A percentile compares a stretch with the other conserved stretches of the same genome.
Evolutionary conservation across 1,140 invertebrate genomes (phyloP).

Genomic region (Zaprionus ornatus): DNA sequence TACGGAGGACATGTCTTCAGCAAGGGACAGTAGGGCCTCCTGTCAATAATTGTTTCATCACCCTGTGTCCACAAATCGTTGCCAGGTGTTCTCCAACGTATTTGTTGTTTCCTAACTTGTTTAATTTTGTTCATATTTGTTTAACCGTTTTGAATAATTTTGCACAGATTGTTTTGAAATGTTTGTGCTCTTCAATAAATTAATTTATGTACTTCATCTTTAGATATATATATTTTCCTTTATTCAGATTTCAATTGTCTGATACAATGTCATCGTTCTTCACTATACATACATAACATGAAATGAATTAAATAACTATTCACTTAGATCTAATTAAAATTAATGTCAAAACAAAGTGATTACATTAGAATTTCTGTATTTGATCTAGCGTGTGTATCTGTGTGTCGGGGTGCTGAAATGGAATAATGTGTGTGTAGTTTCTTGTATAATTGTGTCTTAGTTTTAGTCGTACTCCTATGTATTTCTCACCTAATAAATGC

Average conservation of each 20-base stretch:
- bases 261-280: constrained; percentile 42
- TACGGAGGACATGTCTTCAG: neutral
- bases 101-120: neutral
- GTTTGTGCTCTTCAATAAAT: neutral
- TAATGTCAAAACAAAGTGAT: constrained; percentile 45
- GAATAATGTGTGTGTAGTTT: constrained; percentile 8
- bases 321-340: constrained; percentile 48
- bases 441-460: neutral
- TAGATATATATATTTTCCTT: constrained; percentile 38
- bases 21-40: neutral
- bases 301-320: constrained; percentile 65
- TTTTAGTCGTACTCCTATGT: constrained; percentile 19
- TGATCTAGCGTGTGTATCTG: constrained; percentile 43
- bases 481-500: constrained; percentile 29
- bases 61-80: constrained; percentile 13
- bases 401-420: constrained; percentile 21
- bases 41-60: neutral
- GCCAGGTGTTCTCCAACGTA: neutral
- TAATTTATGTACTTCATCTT: neutral
- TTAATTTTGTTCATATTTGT: neutral
- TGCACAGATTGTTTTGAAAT: neutral
- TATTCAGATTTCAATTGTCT: constrained; percentile 55
- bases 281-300: constrained; percentile 63
- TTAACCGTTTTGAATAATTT: neutral
- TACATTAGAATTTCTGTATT: constrained; percentile 31